These are phyloP conservation scores for Pollachius pollachius DNA, from an alignment of 2,113 vertebrate genomes.

Conservation along the genomic window DNA sequence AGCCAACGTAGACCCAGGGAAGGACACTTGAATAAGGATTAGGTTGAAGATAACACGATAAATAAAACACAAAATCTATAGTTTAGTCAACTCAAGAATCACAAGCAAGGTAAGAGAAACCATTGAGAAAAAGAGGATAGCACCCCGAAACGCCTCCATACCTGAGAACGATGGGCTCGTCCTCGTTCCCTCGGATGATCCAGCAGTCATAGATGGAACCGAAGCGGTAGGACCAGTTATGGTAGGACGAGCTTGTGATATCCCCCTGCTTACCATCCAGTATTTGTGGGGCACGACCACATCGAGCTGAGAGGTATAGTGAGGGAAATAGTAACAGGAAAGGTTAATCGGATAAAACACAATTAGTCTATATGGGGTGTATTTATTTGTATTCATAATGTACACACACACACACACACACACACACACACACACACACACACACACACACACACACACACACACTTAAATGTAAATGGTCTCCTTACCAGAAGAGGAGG, in stretches of 20 bases:
- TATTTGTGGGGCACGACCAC: slow-evolving; percentile 58
- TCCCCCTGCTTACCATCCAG: slow-evolving; percentile 63
- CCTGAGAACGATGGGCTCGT: slow-evolving; percentile 71
- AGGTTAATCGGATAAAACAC: neutral
- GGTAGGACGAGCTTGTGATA: slow-evolving; percentile 63
- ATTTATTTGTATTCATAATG: too few species aligned
- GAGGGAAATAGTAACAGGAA: neutral
- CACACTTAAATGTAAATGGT: neutral
- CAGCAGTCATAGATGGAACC: slow-evolving; percentile 67
- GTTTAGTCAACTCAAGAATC: too few species aligned
- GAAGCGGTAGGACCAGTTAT: slow-evolving; percentile 61
- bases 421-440: too few species aligned
- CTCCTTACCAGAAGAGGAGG: slow-evolving; percentile 60
- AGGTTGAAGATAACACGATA: too few species aligned
- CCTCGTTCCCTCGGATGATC: slow-evolving; percentile 63
- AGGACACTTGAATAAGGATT: too few species aligned
- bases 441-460: too few species aligned
- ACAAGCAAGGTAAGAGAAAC: too few species aligned
- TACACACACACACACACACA: too few species aligned
- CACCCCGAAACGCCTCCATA: slow-evolving; percentile 32
- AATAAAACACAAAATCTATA: too few species aligned
- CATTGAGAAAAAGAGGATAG: neutral
- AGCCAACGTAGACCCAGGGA: too few species aligned
- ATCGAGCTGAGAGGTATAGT: slow-evolving; percentile 50
- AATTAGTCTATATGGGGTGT: too few species aligned